These are phyloP conservation scores for Clarias macrocephalus DNA, from an alignment of 2,113 vertebrate species.

Conservation along the genomic window DNA sequence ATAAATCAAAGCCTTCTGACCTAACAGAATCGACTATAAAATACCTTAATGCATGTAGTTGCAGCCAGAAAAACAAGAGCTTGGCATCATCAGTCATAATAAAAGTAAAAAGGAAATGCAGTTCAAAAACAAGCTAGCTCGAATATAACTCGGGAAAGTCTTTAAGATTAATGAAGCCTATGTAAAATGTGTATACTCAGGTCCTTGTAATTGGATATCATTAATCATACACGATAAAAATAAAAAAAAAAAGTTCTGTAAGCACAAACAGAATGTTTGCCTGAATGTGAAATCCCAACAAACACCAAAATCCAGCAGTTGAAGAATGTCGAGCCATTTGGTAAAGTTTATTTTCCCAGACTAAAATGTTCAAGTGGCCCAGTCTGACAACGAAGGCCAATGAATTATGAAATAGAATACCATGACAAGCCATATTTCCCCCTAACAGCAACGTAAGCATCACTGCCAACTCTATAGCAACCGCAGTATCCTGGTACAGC, in stretches of 20 bases:
- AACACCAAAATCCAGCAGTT: not conserved
- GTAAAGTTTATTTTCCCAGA: not conserved
- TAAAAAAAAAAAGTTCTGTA: not conserved
- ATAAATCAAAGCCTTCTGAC: not conserved
- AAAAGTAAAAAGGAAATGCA: not conserved
- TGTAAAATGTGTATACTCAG: not conserved
- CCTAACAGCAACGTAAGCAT: not conserved
- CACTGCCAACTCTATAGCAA: not conserved
- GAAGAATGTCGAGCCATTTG: not conserved
- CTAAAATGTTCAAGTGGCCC: not conserved
- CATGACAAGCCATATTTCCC: not conserved
- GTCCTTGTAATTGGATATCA: constrained; percentile 21
- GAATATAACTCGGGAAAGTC: constrained; percentile 9
- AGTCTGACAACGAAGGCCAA: not conserved
- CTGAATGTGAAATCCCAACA: not conserved
- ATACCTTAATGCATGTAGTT: not conserved
- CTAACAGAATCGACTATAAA: not conserved
- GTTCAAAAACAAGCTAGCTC: not conserved
- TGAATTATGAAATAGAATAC: not conserved
- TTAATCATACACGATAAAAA: constrained; percentile 6
- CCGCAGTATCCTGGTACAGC: not conserved
- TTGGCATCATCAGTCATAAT: constrained; percentile 10
- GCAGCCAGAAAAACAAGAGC: constrained; percentile 4
- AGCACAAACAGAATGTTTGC: not conserved
- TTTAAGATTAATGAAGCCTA: constrained; percentile 23